phyloP scores from a whole-genome alignment of 2,797 vertebrate species.

The Aplochiton taeniatus region DNA sequence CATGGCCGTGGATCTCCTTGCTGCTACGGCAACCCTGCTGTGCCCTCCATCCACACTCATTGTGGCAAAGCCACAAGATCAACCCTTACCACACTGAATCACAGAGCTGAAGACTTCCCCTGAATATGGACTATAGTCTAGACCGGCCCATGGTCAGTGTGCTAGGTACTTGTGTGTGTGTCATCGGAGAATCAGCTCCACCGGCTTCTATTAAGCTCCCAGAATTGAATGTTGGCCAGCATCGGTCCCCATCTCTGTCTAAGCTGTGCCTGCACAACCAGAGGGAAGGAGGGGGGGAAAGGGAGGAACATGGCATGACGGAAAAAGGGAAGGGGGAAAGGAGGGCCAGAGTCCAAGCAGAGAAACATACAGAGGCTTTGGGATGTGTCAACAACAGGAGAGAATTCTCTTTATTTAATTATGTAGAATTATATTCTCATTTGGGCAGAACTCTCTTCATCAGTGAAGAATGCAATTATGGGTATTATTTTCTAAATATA shows the following conservation, averaged over 20 bases:
- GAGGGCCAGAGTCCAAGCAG: slow-evolving; percentile 29
- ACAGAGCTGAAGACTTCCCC: too few relatives aligned
- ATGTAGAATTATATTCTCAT: too few relatives aligned
- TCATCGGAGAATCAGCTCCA: slow-evolving; percentile 75
- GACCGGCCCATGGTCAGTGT: too few relatives aligned
- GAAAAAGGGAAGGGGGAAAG: neutral
- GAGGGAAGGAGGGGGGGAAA: slow-evolving; percentile 47
- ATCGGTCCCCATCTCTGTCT: slow-evolving; percentile 59
- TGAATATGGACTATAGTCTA: too few relatives aligned
- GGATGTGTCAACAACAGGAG: neutral
- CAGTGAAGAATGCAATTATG: too few relatives aligned
- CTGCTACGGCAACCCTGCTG: slow-evolving; percentile 74
- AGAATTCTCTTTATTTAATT: neutral
- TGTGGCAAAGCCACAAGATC: too few relatives aligned
- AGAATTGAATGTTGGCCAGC: slow-evolving; percentile 83
- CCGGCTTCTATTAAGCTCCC: slow-evolving; percentile 83
- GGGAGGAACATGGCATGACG: slow-evolving; percentile 60
- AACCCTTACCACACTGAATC: too few relatives aligned
- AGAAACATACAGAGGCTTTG: slow-evolving; percentile 66
- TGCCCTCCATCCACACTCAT: too few relatives aligned
- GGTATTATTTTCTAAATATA: too few relatives aligned
- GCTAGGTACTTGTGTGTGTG: slow-evolving; percentile 21
- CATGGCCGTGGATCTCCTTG: too few relatives aligned
- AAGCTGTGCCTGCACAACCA: slow-evolving; percentile 41
- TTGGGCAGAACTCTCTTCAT: too few relatives aligned